Percentiles rank a stretch among this genome's conserved stretches.
These are phyloP conservation scores for Electrona antarctica DNA, from an alignment of 2,113 vertebrate genomes.

Conservation along the genomic window DNA sequence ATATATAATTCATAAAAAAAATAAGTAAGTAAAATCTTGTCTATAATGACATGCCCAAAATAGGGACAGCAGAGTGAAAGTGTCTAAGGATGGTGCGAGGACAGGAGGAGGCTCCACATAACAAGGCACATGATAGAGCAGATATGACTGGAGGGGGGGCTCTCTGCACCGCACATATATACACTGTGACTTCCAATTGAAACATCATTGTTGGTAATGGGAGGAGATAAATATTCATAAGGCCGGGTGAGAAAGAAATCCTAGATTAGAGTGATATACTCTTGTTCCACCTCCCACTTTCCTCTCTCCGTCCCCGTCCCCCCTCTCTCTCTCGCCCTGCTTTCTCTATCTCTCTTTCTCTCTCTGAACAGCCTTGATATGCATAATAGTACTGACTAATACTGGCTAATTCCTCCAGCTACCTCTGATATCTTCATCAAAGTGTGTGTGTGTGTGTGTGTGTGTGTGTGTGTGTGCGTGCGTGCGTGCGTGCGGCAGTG, in stretches of 20 bases:
- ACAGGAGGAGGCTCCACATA: slow-evolving; percentile 22
- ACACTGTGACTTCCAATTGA: slow-evolving; percentile 64
- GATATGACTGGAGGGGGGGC: slow-evolving; percentile 29
- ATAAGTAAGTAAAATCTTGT: too few relatives aligned
- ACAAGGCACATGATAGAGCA: slow-evolving; percentile 44
- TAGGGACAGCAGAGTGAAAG: too few relatives aligned
- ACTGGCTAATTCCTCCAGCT: slow-evolving; percentile 54
- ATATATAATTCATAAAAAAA: too few relatives aligned
- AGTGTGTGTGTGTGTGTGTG: neutral
- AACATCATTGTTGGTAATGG: slow-evolving; percentile 65
- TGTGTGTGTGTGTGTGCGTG: neutral
- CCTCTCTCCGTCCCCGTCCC: too few relatives aligned
- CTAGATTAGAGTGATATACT: slow-evolving; percentile 65
- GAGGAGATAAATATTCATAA: slow-evolving; percentile 76
- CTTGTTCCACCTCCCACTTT: slow-evolving; percentile 30
- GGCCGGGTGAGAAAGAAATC: slow-evolving; percentile 49
- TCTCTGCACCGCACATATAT: slow-evolving; percentile 38
- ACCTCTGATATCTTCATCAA: slow-evolving; percentile 61
- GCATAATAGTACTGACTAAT: slow-evolving; percentile 57
- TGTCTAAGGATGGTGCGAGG: slow-evolving; percentile 2
- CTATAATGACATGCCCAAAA: too few relatives aligned
- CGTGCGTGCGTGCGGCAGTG: slow-evolving; percentile 2
- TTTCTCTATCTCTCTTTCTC: slow-evolving; percentile 20
- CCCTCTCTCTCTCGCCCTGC: neutral
- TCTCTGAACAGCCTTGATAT: slow-evolving; percentile 54